Evolutionary conservation across 1,140 invertebrate species (phyloP).

Genomic region (Drosophila tristis): DNA sequence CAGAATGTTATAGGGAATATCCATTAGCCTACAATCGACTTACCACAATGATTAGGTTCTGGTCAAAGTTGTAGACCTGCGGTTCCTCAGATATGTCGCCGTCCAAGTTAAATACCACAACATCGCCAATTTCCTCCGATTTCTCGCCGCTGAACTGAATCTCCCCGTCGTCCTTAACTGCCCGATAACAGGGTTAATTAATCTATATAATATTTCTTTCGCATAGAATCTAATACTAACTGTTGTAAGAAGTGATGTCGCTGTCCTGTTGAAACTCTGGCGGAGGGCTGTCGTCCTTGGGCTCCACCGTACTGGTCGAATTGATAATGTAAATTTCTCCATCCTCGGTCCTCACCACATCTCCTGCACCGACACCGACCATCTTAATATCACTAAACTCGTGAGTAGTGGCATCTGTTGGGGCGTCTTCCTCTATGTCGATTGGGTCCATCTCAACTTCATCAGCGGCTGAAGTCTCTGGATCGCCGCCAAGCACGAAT

Average conservation of each 20-base stretch:
- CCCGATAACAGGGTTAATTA: background rate
- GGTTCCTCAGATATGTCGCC: slow-evolving; percentile 48
- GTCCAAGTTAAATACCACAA: slow-evolving; percentile 79
- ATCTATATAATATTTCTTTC: background rate
- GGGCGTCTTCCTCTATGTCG: slow-evolving; percentile 37
- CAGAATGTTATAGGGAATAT: background rate
- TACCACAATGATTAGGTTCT: slow-evolving; percentile 68
- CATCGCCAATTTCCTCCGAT: slow-evolving; percentile 39
- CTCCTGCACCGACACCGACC: slow-evolving; percentile 16
- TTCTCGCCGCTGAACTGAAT: slow-evolving; percentile 71
- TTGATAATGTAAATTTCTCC: slow-evolving; percentile 68
- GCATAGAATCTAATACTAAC: slow-evolving; percentile 28
- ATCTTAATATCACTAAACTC: slow-evolving; percentile 49
- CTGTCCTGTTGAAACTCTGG: slow-evolving; percentile 45
- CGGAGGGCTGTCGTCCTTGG: slow-evolving; percentile 27
- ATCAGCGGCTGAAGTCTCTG: background rate
- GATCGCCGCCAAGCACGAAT: background rate
- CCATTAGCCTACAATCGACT: background rate
- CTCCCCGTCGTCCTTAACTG: slow-evolving; percentile 74
- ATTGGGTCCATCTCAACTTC: slow-evolving; percentile 21
- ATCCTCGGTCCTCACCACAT: slow-evolving; percentile 48
- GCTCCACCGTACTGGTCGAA: slow-evolving; percentile 21
- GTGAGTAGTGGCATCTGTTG: background rate
- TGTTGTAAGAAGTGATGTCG: slow-evolving; percentile 70
- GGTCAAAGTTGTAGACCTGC: slow-evolving; percentile 50